A percentile compares a stretch with the other conserved stretches of the same genome.
phyloP scores from a whole-genome alignment of 2,797 vertebrate genomes.

The Paguma larvata region DNA sequence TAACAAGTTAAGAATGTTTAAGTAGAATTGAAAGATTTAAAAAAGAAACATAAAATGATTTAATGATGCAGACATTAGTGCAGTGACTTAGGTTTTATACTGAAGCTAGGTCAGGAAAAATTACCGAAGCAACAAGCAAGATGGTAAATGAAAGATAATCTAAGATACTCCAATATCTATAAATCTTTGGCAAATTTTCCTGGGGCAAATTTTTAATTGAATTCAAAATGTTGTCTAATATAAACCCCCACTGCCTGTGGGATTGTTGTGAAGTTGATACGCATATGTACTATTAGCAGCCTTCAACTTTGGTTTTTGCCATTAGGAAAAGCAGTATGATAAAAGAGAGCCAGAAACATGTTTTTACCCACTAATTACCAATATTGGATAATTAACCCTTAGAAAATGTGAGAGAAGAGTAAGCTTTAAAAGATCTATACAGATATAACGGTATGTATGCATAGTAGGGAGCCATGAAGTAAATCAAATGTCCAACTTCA shows the following conservation, averaged over 20 bases:
- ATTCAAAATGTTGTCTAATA: not conserved
- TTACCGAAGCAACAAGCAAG: not conserved
- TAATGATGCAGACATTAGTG: not conserved
- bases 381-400: not conserved
- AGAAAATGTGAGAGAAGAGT: not conserved
- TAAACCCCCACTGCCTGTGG: not conserved
- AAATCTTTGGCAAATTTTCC: not conserved
- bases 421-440: not conserved
- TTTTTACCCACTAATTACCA: not conserved
- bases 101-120: not conserved
- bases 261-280: not conserved
- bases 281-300: not conserved
- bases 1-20: not conserved
- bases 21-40: not conserved
- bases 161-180: not conserved
- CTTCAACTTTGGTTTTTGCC: not conserved
- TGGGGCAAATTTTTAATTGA: not conserved
- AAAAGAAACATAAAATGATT: constrained; percentile 15
- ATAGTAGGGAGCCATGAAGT: not conserved
- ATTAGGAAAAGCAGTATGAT: not conserved
- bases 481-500: not conserved
- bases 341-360: not conserved
- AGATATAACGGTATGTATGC: not conserved
- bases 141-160: not conserved
- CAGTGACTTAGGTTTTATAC: not conserved